A percentile compares a stretch with the other conserved stretches of the same genome.
Evolutionary conservation across 1,140 invertebrate species (phyloP).

Genomic region (Melanaphis sacchari): DNA sequence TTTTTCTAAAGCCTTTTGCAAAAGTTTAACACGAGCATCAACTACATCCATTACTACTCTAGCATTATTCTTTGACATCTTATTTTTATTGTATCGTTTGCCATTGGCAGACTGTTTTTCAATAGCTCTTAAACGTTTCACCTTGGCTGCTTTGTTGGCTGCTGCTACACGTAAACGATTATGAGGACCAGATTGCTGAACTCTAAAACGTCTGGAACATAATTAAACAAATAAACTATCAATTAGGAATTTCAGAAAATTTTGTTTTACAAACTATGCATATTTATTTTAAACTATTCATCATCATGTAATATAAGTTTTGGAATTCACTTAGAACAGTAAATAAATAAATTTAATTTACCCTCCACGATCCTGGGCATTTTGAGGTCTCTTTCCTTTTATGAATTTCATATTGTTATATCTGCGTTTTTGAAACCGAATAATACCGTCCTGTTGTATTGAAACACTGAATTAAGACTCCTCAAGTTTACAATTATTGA

Average conservation of each 20-base stretch:
- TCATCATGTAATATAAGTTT: background rate
- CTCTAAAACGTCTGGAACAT: slow-evolving; percentile 3
- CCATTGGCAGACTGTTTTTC: background rate
- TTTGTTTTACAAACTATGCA: background rate
- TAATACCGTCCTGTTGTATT: too few species aligned
- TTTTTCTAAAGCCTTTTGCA: slow-evolving; percentile 39
- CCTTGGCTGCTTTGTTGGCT: slow-evolving; percentile 29
- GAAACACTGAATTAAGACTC: background rate
- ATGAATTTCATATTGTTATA: slow-evolving; percentile 43
- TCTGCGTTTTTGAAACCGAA: slow-evolving; percentile 12
- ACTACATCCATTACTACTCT: slow-evolving; percentile 11
- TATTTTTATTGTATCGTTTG: slow-evolving; percentile 28
- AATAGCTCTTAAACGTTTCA: background rate
- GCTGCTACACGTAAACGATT: slow-evolving; percentile 42
- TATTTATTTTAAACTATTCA: background rate
- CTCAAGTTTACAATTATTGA: background rate
- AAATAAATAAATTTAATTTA: slow-evolving; percentile 25
- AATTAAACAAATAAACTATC: background rate
- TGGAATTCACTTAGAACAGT: background rate
- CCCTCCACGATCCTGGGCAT: slow-evolving; percentile 20
- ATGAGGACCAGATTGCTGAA: background rate
- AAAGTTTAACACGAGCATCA: slow-evolving; percentile 38
- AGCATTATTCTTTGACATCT: background rate
- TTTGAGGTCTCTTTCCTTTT: slow-evolving; percentile 51
- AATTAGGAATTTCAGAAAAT: background rate